Base-by-base conservation (phyloP, 2,888 invertebrate species). In the Nemotelus nigrinus region DNA sequence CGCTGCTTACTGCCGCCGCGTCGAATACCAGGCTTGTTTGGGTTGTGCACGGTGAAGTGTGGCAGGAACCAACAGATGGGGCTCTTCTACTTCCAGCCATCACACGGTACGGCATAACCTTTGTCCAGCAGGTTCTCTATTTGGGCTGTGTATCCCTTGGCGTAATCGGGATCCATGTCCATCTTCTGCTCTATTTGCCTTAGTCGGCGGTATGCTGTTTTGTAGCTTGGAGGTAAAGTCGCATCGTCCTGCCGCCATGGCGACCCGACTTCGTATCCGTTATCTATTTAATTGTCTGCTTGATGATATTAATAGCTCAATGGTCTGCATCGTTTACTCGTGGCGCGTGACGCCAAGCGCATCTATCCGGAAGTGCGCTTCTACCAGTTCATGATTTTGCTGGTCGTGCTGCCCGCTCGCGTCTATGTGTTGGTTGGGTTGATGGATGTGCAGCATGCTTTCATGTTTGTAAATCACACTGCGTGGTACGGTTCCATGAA, bases 11-110 rank as follows among this genome's bases (percentile, higher is more conserved):
- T 41, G 70, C 50, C 41, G 53, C 70, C 41, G 70, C 70, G 10
- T 70, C 53, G 53, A 70, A 70, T 2, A 70, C 43, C 48, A 25
- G 70, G 50, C 43, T 70, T 70, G 53, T 53, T 53, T 6, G 70
- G 41, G 41, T 50, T 53, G 43, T 25, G 25, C 25, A 70, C 70
- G 25, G 50, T 43, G 39, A 70, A 50, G 67, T 67, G 67, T 45
- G 47, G 67, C 25, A 67, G 10, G 2, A 47, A 67, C 67, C 67
- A 67, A 1, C 58, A 58, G 5, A 58, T 58, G 8, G 25, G 6
- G 67, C 47, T 67, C n/a, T 67, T 47, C 39, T 7, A 45, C 25
- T n/a, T 2, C 25, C 2, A 25, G 39, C 45, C 44, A 67, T 4
- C 39, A 39, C 3, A 8, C 5, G 8, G 8, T 25, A n/a, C 8